Base-by-base conservation (phyloP, 2,888 invertebrate species). In the Gnatocerus cornutus region DNA sequence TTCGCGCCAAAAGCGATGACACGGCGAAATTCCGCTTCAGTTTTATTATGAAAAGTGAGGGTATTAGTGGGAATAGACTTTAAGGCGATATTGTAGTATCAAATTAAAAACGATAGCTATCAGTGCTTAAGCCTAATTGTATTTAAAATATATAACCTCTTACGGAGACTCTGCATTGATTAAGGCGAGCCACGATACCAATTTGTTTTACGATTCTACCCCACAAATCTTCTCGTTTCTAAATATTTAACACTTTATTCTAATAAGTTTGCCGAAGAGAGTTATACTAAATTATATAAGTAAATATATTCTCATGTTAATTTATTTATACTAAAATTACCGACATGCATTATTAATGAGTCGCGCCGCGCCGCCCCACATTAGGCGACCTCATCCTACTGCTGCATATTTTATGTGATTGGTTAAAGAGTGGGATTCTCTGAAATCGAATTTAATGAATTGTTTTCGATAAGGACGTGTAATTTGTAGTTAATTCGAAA, bases 121-220 rank as follows among this genome's bases (percentile, higher is more conserved):
- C 61, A 61, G 50, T 48, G 50, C 61, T 61, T 61, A 61, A 61
- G 61, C 61, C 61, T 48, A 61, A 61, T 61, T 61, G 61, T 61
- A 50, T 61, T 61, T 61, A 48, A 61, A 61, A 61, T 61, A 50
- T 61, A 61, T 61, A 61, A 61, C 61, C 50, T 48, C 61, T 61
- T 61, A 46, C 14, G 9, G 8, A 5, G 46, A 46, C 13, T 59
- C 27, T 29, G 46, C 59, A 45, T 58, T 58, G 58, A 58, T 58
- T 58, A 50, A 29, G 48, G 8, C 48, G 29, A 9, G 16, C 12
- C 12, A 43, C 5, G 46, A 46, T 7, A 13, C 37, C 37, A 37
- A 37, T 37, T 37, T 37, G 37, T 37, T 37, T n/a, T 37, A 37
- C 4, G 37, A 7, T 1, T 7, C n/a, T 7, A 5, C 4, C 2